Percentiles rank a stretch among this genome's conserved stretches.
Evolutionary conservation across 2,888 invertebrate species (phyloP).

Genomic region (Andricus quercusramuli): DNA sequence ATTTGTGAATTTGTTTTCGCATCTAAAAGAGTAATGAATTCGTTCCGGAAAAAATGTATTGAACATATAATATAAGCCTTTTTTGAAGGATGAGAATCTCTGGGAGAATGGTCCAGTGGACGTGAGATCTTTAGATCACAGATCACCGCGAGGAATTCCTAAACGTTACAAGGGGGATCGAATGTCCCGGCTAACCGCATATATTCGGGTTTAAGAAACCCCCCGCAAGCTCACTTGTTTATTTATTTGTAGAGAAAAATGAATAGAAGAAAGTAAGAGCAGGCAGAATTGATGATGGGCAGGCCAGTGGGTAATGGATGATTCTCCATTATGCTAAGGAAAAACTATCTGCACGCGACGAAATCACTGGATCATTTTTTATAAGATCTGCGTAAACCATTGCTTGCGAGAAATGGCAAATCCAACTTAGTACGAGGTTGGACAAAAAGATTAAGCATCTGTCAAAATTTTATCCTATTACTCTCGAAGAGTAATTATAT

Average conservation of each 20-base stretch:
- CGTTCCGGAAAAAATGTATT: not conserved
- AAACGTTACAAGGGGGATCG: slow-evolving; percentile 29
- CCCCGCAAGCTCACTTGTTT: slow-evolving; percentile 20
- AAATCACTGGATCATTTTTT: slow-evolving; percentile 6
- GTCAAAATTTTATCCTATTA: not conserved
- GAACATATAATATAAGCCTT: not conserved
- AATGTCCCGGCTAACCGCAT: slow-evolving; percentile 21
- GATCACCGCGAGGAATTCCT: slow-evolving; percentile 14
- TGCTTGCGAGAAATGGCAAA: not conserved
- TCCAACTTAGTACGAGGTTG: not conserved
- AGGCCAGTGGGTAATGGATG: slow-evolving; percentile 18
- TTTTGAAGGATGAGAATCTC: slow-evolving; percentile 6
- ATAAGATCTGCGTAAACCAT: not conserved
- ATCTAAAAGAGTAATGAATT: no score
- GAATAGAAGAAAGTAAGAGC: slow-evolving; percentile 12
- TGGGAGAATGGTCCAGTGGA: slow-evolving; percentile 9
- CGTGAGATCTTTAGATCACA: slow-evolving; percentile 10
- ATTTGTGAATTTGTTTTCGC: no score
- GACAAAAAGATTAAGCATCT: not conserved
- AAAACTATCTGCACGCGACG: not conserved
- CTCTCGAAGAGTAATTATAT: not conserved
- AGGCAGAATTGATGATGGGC: slow-evolving; percentile 31
- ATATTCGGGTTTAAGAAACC: slow-evolving; percentile 20
- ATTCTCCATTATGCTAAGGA: not conserved
- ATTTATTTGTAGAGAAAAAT: slow-evolving; percentile 42